Evolutionary conservation across 2,888 invertebrate genomes (phyloP).

Genomic region (Caenorhabditis uteleia): DNA sequence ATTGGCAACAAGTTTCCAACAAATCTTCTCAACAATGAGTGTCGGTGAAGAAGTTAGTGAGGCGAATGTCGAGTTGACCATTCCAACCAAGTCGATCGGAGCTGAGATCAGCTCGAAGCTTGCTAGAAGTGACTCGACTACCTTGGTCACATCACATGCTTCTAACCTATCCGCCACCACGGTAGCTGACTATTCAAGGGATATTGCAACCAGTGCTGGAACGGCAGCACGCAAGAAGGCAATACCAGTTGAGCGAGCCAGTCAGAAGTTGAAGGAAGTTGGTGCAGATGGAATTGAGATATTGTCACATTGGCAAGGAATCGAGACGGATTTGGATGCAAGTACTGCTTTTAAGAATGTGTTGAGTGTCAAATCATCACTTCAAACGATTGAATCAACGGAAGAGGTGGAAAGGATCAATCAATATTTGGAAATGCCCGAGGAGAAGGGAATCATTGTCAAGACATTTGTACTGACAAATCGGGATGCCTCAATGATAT

Average conservation of each 20-base stretch:
- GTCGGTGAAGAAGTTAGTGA: constrained; percentile 41
- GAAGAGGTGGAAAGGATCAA: constrained; percentile 51
- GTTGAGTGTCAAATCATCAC: constrained; percentile 33
- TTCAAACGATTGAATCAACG: constrained; percentile 49
- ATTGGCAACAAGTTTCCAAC: constrained; percentile 44
- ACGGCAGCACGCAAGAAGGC: constrained; percentile 28
- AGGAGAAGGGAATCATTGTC: constrained; percentile 25
- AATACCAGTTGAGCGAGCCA: constrained; percentile 20
- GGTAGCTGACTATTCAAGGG: constrained; percentile 22
- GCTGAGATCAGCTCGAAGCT: constrained; percentile 21
- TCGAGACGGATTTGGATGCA: constrained; percentile 62
- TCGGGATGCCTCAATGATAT: too few species aligned
- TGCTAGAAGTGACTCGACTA: constrained; percentile 30
- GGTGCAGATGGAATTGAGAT: constrained; percentile 53
- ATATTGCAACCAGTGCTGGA: constrained; percentile 20
- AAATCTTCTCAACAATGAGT: constrained; percentile 42
- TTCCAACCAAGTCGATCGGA: constrained; percentile 19
- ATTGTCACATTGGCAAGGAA: constrained; percentile 58
- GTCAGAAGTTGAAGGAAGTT: constrained; percentile 37
- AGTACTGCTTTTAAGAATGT: constrained; percentile 37
- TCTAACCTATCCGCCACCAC: constrained; percentile 30
- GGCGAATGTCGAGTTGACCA: constrained; percentile 39
- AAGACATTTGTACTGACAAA: constrained; percentile 3
- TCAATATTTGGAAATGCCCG: constrained; percentile 36
- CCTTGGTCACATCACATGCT: constrained; percentile 23